Percentiles rank a stretch among this genome's conserved stretches.
phyloP scores from a whole-genome alignment of 2,113 vertebrate species.

The Speoplatyrhinus poulsoni region DNA sequence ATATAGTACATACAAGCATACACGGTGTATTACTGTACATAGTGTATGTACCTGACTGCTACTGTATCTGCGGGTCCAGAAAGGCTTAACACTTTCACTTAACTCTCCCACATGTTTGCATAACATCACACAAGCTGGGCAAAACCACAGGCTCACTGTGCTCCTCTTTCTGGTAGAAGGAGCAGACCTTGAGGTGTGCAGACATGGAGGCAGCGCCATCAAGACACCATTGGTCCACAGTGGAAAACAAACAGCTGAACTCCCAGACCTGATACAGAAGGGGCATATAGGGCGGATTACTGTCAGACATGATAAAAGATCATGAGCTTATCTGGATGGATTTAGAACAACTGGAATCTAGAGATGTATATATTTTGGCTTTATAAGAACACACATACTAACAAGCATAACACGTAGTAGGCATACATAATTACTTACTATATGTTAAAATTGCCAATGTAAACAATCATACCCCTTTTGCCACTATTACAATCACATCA shows the following conservation, averaged over 20 bases:
- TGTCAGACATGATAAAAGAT: slow-evolving; percentile 5
- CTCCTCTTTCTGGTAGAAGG: slow-evolving; percentile 81
- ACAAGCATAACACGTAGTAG: not conserved
- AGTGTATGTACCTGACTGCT: too few relatives aligned
- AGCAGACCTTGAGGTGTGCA: slow-evolving; percentile 86
- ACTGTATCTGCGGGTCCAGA: slow-evolving; percentile 9
- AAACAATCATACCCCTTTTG: not conserved
- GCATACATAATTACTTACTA: not conserved
- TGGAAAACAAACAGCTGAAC: slow-evolving; percentile 88
- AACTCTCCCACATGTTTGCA: slow-evolving; percentile 31
- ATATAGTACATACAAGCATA: too few relatives aligned
- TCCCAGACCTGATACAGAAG: slow-evolving; percentile 79
- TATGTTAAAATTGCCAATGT: not conserved
- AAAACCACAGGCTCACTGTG: slow-evolving; percentile 81
- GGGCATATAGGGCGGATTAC: slow-evolving; percentile 12
- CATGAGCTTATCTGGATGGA: not conserved
- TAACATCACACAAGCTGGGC: slow-evolving; percentile 75
- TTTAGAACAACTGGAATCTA: too few relatives aligned
- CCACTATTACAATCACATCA: too few relatives aligned
- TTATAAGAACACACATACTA: not conserved
- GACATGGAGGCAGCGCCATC: slow-evolving; percentile 79
- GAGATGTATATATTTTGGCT: not conserved
- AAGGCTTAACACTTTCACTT: slow-evolving; percentile 31
- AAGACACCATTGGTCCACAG: slow-evolving; percentile 82
- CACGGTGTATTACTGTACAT: too few relatives aligned